Percentiles rank a stretch among this genome's conserved stretches.
These are phyloP conservation scores for Arenicola marina DNA, from an alignment of 2,888 invertebrate genomes.

Conservation along the genomic window DNA sequence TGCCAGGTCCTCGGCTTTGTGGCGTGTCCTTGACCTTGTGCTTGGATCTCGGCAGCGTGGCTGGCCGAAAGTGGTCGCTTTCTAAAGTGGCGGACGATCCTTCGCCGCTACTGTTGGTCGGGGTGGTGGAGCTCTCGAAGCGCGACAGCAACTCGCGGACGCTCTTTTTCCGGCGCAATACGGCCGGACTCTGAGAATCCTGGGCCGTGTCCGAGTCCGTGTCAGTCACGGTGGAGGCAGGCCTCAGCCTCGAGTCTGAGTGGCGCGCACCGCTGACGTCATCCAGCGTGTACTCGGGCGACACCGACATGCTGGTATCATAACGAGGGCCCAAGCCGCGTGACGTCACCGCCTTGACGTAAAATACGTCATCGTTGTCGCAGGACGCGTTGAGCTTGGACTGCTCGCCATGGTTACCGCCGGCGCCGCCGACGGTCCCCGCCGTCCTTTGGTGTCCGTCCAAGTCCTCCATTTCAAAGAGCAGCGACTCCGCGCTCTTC, in stretches of 20 bases:
- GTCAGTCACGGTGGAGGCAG: not conserved
- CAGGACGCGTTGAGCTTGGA: not conserved
- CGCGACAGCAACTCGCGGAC: not conserved
- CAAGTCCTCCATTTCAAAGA: constrained; percentile 1
- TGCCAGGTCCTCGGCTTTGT: too few relatives aligned
- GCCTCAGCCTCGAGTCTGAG: not conserved
- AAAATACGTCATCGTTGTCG: not conserved
- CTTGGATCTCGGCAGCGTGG: not conserved
- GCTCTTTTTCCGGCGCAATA: constrained; percentile 1
- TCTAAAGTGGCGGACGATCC: not conserved
- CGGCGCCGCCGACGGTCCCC: too few relatives aligned
- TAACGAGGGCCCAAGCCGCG: too few relatives aligned
- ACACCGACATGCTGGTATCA: constrained; percentile 4
- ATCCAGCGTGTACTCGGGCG: not conserved
- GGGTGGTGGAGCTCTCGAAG: not conserved
- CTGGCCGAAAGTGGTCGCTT: too few relatives aligned
- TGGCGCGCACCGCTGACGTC: not conserved
- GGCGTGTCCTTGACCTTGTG: not conserved
- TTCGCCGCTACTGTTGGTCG: not conserved
- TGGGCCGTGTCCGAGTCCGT: not conserved
- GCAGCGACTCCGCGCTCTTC: constrained; percentile 1
- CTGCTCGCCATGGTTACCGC: too few relatives aligned
- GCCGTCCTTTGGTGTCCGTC: not conserved
- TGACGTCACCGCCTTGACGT: not conserved
- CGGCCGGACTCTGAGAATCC: not conserved